Conservation (phyloP, 2,797 vertebrate genomes). For the Uromys caudimaculatus region DNA sequence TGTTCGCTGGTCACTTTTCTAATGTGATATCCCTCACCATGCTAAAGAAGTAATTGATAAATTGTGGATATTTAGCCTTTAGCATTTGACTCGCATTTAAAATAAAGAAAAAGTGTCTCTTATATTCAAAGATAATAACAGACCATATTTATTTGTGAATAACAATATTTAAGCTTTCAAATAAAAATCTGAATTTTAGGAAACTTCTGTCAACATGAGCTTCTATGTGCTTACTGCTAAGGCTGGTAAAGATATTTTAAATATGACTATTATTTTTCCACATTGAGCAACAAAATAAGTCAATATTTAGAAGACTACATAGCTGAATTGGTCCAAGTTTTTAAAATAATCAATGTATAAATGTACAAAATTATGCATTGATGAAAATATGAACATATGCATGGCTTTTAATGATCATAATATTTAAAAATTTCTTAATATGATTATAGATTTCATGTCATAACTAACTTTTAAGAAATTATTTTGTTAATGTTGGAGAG, state of each 20-base stretch:
- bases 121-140: not conserved
- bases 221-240: not conserved
- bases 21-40: not conserved
- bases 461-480: constrained; percentile 27
- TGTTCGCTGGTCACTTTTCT: not conserved
- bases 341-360: not conserved
- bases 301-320: not conserved
- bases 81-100: not conserved
- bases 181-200: constrained; percentile 30
- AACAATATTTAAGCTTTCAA: constrained; percentile 19
- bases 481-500: not conserved
- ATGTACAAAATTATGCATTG: not conserved
- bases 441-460: not conserved
- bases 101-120: not conserved
- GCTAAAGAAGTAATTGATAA: not conserved
- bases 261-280: not conserved
- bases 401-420: not conserved
- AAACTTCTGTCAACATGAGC: not conserved
- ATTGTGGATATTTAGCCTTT: not conserved
- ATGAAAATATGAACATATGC: not conserved
- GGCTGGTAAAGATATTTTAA: not conserved
- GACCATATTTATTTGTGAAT: not conserved
- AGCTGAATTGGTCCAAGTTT: not conserved
- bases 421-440: not conserved
- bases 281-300: not conserved